Evolutionary conservation across 2,113 vertebrate genomes (phyloP).

Genomic region (Gnathonemus echidnorhynchus): DNA sequence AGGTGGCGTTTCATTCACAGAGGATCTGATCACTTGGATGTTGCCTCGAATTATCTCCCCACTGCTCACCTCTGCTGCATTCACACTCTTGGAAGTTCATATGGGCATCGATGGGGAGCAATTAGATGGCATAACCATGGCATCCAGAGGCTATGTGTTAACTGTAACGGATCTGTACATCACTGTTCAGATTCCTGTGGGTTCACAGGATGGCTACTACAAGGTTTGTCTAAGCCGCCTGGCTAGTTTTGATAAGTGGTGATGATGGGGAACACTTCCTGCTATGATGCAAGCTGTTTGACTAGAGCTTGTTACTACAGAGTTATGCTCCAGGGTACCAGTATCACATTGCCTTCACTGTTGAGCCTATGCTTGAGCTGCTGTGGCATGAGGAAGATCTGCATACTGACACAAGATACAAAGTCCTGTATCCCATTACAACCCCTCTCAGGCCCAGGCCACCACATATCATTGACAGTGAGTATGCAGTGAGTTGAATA

Average conservation of each 20-base stretch:
- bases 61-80: constrained; percentile 35
- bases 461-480: constrained; percentile 45
- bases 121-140: constrained; percentile 47
- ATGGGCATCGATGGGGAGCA: constrained; percentile 63
- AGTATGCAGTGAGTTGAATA: constrained; percentile 28
- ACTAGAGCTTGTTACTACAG: constrained; percentile 30
- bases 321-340: constrained; percentile 38
- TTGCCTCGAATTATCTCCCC: constrained; percentile 58
- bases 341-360: constrained; percentile 43
- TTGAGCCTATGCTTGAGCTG: constrained; percentile 61
- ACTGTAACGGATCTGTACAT: constrained; percentile 39
- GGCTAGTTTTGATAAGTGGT: neutral
- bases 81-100: constrained; percentile 50
- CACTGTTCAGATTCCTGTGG: constrained; percentile 60
- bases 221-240: constrained; percentile 54
- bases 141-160: constrained; percentile 50
- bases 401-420: constrained; percentile 53
- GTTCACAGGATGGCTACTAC: constrained; percentile 64
- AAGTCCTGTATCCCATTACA: constrained; percentile 53
- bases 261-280: neutral
- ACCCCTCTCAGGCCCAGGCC: constrained; percentile 36
- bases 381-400: constrained; percentile 49
- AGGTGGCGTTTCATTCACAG: constrained; percentile 56
- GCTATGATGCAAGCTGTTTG: neutral
- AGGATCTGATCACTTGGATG: constrained; percentile 63